Base-by-base conservation (phyloP, 1,140 invertebrate species). In the Armadillidium nasatum region DNA sequence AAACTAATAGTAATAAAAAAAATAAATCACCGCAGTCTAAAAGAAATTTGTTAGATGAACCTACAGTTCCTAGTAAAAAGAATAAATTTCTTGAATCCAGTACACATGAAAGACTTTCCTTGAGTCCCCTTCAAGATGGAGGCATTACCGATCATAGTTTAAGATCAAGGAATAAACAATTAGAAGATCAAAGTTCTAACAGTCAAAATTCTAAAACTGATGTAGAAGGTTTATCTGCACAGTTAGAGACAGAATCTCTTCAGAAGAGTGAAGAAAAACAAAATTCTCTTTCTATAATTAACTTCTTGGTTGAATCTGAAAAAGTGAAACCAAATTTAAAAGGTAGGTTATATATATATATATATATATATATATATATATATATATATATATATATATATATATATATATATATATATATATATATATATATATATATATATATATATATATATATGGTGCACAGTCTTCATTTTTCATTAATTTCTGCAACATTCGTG, bases 71-170 rank as follows among this genome's bases (percentile, higher is more conserved):
- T 60, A 13, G 19, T 15, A 60, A 60, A 60, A 60, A 60, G 7
- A 60, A 60, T 60, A 60, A 60, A 60, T 15, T 15, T 60, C 3
- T 60, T 3, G 50, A 60, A 1, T 60, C 50, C 1, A 19, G 7
- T 15, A 7, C 11, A 19, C 11, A 60, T 15, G 50, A 60, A 60
- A 60, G 19, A 60, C 11, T 19, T 60, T 60, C 50, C 50, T 19
- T 60, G 11, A 60, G 50, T 60, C 50, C 50, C 1, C 1, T 60
- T 60, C 11, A 60, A 60, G 50, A 60, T 60, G 50, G 19, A 60
- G 50, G 50, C 11, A 60, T 60, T 19, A 60, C 50, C 50, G 19
- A 60, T 60, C 50, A 60, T 19, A 60, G 50, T 60, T 60, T 60
- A 19, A 60, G 50, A 19, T 60, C 50, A 15, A 13, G 50, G 50